phyloP scores from a whole-genome alignment of 2,888 invertebrate genomes.

The Callinectes sapidus region DNA sequence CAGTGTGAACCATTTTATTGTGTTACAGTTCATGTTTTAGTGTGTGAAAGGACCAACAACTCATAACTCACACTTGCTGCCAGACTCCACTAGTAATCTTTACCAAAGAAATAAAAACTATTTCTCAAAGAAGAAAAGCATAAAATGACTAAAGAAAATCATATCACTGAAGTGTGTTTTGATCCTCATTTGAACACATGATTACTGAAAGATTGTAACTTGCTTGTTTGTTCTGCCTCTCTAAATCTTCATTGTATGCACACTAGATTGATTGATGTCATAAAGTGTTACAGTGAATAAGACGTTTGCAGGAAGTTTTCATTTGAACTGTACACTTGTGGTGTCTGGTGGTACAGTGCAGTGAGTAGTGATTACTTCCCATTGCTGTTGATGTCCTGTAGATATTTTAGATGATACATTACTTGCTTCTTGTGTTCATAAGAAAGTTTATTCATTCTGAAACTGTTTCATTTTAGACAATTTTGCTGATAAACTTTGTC shows the following conservation, averaged over 20 bases:
- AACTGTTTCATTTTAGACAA: neutral
- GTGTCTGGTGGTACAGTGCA: neutral
- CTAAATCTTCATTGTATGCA: neutral
- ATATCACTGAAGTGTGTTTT: neutral
- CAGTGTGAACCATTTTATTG: slow-evolving; percentile 15
- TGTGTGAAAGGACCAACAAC: neutral
- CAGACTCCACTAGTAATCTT: neutral
- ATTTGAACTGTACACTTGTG: neutral
- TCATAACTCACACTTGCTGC: neutral
- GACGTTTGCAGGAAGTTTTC: neutral
- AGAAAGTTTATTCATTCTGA: neutral
- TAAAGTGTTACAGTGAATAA: neutral
- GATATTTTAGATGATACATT: neutral
- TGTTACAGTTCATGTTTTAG: slow-evolving; percentile 20
- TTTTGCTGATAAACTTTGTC: slow-evolving; percentile 30
- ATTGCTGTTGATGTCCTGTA: neutral
- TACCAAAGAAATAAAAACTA: neutral
- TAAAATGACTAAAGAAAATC: neutral
- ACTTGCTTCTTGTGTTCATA: slow-evolving; percentile 22
- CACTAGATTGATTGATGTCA: neutral
- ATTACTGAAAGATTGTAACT: neutral
- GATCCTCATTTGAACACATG: neutral
- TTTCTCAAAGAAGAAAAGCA: too few relatives aligned
- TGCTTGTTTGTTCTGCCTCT: neutral
- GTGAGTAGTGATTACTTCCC: neutral